A percentile compares a stretch with the other conserved stretches of the same genome.
Evolutionary conservation across 2,113 vertebrate genomes (phyloP).

Genomic region (Phalacrocorax pelagicus): DNA sequence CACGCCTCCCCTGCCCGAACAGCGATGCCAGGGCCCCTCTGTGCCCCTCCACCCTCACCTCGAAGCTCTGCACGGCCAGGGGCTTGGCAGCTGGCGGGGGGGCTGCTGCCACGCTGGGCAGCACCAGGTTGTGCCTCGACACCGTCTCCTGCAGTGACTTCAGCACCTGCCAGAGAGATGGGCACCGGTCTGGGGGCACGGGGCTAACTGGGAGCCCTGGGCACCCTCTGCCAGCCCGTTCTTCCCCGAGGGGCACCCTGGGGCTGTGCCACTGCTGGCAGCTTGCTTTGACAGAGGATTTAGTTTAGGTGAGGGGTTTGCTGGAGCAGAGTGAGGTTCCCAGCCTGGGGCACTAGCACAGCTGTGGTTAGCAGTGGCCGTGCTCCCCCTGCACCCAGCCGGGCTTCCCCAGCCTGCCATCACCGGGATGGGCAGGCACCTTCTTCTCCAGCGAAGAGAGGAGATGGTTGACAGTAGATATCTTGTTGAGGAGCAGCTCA

Average conservation of each 20-base stretch:
- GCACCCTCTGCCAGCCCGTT: accelerated
- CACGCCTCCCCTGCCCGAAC: not conserved
- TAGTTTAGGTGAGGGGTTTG: not conserved
- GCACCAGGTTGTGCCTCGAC: conserved; percentile 79
- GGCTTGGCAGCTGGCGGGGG: conserved; percentile 17
- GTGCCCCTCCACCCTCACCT: conserved; percentile 58
- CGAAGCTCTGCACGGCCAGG: conserved; percentile 77
- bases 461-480: conserved; percentile 80
- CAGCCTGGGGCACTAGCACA: not conserved
- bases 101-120: conserved; percentile 55
- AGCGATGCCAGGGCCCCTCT: accelerated
- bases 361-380: not conserved
- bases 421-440: conserved; percentile 11
- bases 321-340: not conserved
- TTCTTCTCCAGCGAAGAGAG: conserved; percentile 84
- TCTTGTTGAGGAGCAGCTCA: conserved; percentile 80
- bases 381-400: not conserved
- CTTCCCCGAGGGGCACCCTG: not conserved
- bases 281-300: not conserved
- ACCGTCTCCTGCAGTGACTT: conserved; percentile 82
- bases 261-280: accelerated
- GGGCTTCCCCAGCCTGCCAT: not conserved
- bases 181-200: not conserved
- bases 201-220: not conserved
- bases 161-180: conserved; percentile 68